Percentiles rank a stretch among this genome's conserved stretches.
phyloP scores from a whole-genome alignment of 2,113 vertebrate species.

The Turdus rufiventris region DNA sequence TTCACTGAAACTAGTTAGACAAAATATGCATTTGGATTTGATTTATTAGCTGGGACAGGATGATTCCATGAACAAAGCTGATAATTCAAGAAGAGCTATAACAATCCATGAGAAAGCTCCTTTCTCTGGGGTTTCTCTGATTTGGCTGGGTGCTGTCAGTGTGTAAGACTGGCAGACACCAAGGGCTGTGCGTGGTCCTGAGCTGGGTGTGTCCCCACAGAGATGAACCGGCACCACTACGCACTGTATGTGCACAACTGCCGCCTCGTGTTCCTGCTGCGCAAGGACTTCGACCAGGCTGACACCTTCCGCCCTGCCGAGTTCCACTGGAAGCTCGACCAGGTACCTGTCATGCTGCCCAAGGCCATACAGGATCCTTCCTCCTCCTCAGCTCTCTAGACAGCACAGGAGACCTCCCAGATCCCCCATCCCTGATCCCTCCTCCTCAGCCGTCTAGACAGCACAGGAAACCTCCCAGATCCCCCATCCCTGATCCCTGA shows the following conservation, averaged over 20 bases:
- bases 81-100: neutral
- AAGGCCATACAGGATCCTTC: neutral
- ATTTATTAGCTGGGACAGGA: neutral
- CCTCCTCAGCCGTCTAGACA: neutral
- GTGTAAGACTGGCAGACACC: accelerated
- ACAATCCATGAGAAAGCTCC: neutral
- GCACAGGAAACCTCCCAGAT: too few relatives aligned
- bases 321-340: constrained; percentile 98
- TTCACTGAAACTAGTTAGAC: neutral
- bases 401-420: neutral
- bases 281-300: constrained; percentile 90
- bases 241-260: constrained; percentile 97
- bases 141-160: neutral
- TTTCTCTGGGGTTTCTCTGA: neutral
- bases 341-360: constrained; percentile 72
- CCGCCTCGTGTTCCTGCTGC: constrained; percentile 90
- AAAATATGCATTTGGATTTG: neutral
- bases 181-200: neutral
- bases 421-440: neutral
- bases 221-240: constrained; percentile 98
- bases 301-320: constrained; percentile 94
- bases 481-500: neutral
- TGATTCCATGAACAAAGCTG: neutral
- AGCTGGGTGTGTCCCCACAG: constrained; percentile 46
- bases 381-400: neutral